phyloP scores from a whole-genome alignment of 2,797 vertebrate genomes.

The Odontamblyopus lacepedii region DNA sequence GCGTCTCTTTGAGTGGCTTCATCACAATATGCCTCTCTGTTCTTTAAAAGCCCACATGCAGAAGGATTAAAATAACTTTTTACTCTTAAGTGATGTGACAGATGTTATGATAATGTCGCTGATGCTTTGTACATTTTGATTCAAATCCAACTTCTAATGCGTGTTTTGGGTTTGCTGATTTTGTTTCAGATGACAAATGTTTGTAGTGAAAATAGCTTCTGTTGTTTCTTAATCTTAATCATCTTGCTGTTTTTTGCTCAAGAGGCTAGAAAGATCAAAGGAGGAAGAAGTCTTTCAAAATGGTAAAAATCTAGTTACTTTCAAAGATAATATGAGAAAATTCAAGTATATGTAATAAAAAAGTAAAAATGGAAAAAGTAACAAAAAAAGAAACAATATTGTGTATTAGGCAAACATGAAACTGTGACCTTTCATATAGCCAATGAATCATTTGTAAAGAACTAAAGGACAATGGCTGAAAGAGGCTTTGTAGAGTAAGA shows the following conservation, averaged over 20 bases:
- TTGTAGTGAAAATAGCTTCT: not conserved
- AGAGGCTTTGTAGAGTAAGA: constrained; percentile 50
- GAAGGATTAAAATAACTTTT: constrained; percentile 40
- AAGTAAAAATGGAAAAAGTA: not conserved
- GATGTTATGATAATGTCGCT: constrained; percentile 19
- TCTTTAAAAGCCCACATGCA: constrained; percentile 39
- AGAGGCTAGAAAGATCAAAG: not conserved
- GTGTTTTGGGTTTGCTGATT: constrained; percentile 6
- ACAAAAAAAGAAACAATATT: too few relatives aligned
- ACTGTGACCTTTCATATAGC: constrained; percentile 35
- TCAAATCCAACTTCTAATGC: constrained; percentile 4
- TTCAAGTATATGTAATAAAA: too few relatives aligned
- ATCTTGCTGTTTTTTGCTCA: not conserved
- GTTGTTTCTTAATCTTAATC: not conserved
- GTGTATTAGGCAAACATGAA: constrained; percentile 19
- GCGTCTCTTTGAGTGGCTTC: constrained; percentile 21
- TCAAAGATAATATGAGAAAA: not conserved
- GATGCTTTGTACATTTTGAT: constrained; percentile 8
- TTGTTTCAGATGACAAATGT: constrained; percentile 8
- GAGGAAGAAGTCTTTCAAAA: not conserved
- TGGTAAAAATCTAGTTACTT: not conserved
- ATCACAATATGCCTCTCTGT: constrained; percentile 40
- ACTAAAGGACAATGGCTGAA: constrained; percentile 36
- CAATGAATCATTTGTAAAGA: constrained; percentile 44
- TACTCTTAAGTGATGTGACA: constrained; percentile 19